Conservation (phyloP, 2,113 vertebrate genomes). For the Neogale vison region DNA sequence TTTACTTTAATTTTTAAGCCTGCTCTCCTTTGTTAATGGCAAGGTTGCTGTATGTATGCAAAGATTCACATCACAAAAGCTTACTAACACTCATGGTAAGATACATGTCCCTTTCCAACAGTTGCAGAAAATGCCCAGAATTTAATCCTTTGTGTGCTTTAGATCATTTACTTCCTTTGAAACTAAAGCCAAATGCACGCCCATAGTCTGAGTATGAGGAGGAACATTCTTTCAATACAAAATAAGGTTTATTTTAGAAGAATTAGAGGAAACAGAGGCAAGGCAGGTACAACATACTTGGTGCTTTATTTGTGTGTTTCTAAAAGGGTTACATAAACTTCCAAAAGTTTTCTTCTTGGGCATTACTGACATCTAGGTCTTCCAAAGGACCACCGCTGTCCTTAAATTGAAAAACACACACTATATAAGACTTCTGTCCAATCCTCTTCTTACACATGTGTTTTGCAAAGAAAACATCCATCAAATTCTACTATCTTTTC, state of each 20-base stretch:
- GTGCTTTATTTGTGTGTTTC: background rate
- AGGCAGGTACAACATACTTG: background rate
- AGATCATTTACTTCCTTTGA: background rate
- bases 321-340: background rate
- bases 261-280: background rate
- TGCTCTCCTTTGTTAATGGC: background rate
- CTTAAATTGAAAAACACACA: background rate
- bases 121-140: background rate
- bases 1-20: background rate
- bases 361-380: background rate
- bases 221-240: background rate
- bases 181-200: background rate
- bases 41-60: background rate
- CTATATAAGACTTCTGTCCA: background rate
- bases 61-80: background rate
- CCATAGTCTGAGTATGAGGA: background rate
- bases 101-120: background rate
- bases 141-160: background rate
- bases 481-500: background rate
- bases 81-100: background rate
- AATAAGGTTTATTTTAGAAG: background rate
- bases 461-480: background rate
- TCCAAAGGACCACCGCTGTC: background rate
- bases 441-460: background rate
- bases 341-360: background rate